phyloP scores from a whole-genome alignment of 2,888 invertebrate genomes.

The Troides oblongomaculatus region DNA sequence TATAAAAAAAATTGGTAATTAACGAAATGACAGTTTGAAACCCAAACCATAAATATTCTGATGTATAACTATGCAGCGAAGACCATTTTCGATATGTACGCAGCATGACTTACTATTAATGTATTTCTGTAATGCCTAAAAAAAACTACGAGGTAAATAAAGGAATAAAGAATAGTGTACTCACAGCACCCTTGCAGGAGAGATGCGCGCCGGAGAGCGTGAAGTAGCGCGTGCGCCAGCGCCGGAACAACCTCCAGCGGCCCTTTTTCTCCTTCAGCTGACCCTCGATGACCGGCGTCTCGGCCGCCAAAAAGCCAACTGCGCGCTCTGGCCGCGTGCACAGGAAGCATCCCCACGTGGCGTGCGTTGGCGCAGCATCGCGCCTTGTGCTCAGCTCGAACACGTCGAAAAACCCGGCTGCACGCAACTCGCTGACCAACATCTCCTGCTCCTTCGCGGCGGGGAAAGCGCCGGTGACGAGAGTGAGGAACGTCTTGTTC shows the following conservation, averaged over 20 bases:
- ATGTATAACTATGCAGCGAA: background rate
- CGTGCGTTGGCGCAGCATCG: slow-evolving; percentile 35
- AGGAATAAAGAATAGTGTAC: slow-evolving; percentile 47
- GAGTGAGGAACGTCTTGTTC: slow-evolving; percentile 91
- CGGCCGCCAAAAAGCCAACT: slow-evolving; percentile 88
- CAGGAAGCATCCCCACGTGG: slow-evolving; percentile 93
- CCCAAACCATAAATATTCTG: too few relatives aligned
- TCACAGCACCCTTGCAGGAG: slow-evolving; percentile 90
- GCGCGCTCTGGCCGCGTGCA: slow-evolving; percentile 96
- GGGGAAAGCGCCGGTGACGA: slow-evolving; percentile 97
- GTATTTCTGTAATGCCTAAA: too few relatives aligned
- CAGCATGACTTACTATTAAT: too few relatives aligned
- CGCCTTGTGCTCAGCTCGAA: slow-evolving; percentile 84
- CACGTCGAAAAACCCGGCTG: slow-evolving; percentile 94
- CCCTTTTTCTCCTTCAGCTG: slow-evolving; percentile 95
- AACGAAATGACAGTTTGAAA: too few relatives aligned
- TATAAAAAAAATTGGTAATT: too few relatives aligned
- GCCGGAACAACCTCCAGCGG: slow-evolving; percentile 92
- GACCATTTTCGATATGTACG: too few relatives aligned
- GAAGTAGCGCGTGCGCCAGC: slow-evolving; percentile 97
- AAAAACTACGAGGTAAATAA: background rate
- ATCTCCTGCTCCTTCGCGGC: slow-evolving; percentile 94
- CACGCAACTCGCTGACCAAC: slow-evolving; percentile 90
- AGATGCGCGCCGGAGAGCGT: slow-evolving; percentile 95
- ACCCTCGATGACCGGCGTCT: slow-evolving; percentile 93